Base-by-base conservation (phyloP, 2,797 vertebrate species). In the Chaenodraco wilsoni region DNA sequence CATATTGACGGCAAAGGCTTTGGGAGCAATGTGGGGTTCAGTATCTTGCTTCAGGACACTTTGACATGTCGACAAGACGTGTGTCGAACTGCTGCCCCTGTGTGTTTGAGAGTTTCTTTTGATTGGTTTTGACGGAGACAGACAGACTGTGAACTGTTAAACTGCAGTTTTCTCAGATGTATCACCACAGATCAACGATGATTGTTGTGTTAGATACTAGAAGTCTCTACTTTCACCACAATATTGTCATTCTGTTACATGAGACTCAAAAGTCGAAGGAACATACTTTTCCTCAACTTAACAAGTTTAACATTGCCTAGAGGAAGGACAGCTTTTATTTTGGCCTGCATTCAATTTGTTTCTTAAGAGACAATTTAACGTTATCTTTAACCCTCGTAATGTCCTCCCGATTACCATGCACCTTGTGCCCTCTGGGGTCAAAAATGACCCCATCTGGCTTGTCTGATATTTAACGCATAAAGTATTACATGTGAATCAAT, bases 241-340 rank as follows among this genome's bases (percentile, higher is more conserved):
- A 16, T 77, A 70, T 76, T 63, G 81, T 85, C 86, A 78, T 85
- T 85, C 67, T 72, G 50, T 61, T 84, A 83, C 89, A 87, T 81
- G 79, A 85, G 74, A 85, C 59, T 58, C 84, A 84, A 89, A 82
- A 81, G 81, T 37, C 1, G 1, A 37, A 37, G 33, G 33, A 37
- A 37, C 33, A 37, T 37, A 37, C 33, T 37, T 37, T 37, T 37
- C 33, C 33, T 37, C 33, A 37, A 9, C 7, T 7, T 9, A 37
- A 37, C 33, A 37, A 1, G 70, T 75, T 78, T 64, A 70, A 73
- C 40, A 51, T 40, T 54, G 61, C 67, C 64, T 68, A 45, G 52
- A 76, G 55, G 63, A 71, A 16, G 59, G 23, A 51, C 64, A 31
- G 75, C 67, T 80, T 76, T 88, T 59, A 66, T 56, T 83, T 84